Evolutionary conservation across 1,140 invertebrate genomes (phyloP).

Genomic region (Centruroides vittatus): DNA sequence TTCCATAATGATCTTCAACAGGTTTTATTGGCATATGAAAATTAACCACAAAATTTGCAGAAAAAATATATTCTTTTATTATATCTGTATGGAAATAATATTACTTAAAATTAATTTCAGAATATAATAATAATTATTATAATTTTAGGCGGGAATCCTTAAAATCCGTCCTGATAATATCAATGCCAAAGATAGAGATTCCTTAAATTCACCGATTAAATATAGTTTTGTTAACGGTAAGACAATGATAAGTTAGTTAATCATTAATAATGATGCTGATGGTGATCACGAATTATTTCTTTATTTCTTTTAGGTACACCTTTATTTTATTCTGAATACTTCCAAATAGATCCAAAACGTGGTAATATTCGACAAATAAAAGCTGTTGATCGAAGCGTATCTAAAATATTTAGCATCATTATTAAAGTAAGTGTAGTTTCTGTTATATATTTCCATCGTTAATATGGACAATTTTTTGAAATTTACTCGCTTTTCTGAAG

Average conservation of each 20-base stretch:
- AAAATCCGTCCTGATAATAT: conserved; percentile 74
- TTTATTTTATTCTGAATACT: conserved; percentile 14
- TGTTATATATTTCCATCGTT: not conserved
- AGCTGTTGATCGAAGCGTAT: conserved; percentile 58
- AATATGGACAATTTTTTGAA: not conserved
- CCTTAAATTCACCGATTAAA: conserved; percentile 58
- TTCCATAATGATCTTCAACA: no score
- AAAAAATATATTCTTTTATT: no score
- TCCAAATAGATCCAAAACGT: conserved; percentile 34
- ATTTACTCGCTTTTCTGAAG: conserved; percentile 27
- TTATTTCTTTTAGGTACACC: conserved; percentile 14
- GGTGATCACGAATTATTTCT: no score
- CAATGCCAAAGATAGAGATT: conserved; percentile 74
- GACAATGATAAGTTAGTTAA: conserved; percentile 17
- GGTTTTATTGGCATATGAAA: no score
- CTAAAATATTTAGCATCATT: conserved; percentile 54
- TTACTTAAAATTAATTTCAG: no score
- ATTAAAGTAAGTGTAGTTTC: conserved; percentile 42
- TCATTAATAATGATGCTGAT: not conserved
- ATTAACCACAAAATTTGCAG: no score
- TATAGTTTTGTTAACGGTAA: conserved; percentile 71
- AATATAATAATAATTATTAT: not conserved
- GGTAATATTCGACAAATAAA: conserved; percentile 63
- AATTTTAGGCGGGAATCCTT: conserved; percentile 48
- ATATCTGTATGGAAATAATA: no score